Evolutionary conservation across 1,140 invertebrate species (phyloP).

Genomic region (Platorchestia sp.): DNA sequence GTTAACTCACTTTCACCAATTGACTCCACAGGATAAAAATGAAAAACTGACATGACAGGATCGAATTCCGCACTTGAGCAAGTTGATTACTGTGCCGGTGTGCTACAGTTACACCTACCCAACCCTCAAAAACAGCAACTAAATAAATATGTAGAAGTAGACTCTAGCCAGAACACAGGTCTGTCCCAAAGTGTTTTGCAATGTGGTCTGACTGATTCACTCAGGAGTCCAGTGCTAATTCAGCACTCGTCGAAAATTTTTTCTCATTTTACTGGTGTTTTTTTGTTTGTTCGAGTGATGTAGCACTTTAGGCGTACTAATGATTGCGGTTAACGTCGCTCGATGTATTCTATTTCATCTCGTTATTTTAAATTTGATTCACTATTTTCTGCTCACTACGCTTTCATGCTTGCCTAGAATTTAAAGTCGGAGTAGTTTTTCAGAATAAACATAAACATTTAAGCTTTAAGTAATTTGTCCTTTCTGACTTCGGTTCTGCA

Average conservation of each 20-base stretch:
- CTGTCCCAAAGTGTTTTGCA: neutral
- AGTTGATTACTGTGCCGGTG: neutral
- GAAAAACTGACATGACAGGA: neutral
- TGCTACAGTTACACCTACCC: neutral
- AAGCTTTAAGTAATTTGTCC: neutral
- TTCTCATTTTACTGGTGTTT: too few species aligned
- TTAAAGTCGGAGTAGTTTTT: neutral
- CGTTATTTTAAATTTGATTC: neutral
- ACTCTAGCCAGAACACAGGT: neutral
- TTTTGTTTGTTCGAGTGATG: neutral
- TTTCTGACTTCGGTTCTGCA: neutral
- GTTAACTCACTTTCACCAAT: too few species aligned
- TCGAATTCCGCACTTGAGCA: neutral
- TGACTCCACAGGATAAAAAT: neutral
- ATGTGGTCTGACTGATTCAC: neutral
- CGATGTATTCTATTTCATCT: neutral
- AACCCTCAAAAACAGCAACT: neutral
- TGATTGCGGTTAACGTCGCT: neutral
- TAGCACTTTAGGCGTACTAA: neutral
- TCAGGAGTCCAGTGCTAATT: neutral
- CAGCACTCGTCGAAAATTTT: neutral
- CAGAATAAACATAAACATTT: neutral
- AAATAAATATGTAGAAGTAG: neutral
- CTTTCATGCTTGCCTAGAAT: neutral
- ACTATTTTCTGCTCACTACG: neutral